Evolutionary conservation across 2,113 vertebrate species (phyloP).

Genomic region (Chaetops frenatus): DNA sequence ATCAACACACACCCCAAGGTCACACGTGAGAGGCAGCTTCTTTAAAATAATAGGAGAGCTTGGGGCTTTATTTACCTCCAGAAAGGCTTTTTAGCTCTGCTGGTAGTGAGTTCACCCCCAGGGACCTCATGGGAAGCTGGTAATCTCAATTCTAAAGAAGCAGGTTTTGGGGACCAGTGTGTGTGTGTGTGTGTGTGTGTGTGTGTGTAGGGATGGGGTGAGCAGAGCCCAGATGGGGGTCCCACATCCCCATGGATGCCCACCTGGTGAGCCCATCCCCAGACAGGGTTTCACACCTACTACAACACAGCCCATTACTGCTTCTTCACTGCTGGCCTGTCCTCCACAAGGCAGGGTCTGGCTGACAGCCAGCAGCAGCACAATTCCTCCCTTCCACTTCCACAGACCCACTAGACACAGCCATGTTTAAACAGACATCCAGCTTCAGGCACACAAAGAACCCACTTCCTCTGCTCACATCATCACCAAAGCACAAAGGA

Average conservation of each 20-base stretch:
- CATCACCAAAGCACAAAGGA: not conserved
- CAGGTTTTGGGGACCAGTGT: not conserved
- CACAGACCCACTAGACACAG: not conserved
- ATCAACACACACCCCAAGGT: slow-evolving; percentile 15
- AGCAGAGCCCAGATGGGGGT: not conserved
- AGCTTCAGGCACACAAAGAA: not conserved
- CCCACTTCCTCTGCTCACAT: not conserved
- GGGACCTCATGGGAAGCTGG: not conserved
- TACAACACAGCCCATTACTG: not conserved
- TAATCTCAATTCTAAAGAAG: not conserved
- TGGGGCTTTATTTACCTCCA: not conserved
- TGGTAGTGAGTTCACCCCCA: not conserved
- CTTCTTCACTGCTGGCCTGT: not conserved
- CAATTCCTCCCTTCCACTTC: not conserved
- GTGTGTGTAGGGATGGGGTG: not conserved
- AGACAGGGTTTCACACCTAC: not conserved
- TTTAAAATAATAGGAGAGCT: not conserved
- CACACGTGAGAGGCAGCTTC: not conserved
- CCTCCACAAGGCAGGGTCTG: not conserved
- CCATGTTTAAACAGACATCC: rapidly evolving
- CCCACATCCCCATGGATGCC: rapidly evolving
- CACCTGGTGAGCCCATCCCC: not conserved
- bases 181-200: too few relatives aligned
- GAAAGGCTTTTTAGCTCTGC: not conserved
- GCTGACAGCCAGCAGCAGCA: not conserved